A percentile compares a stretch with the other conserved stretches of the same genome.
These are phyloP conservation scores for Archips crataeganus DNA, from an alignment of 2,888 invertebrate genomes.

Conservation along the genomic window DNA sequence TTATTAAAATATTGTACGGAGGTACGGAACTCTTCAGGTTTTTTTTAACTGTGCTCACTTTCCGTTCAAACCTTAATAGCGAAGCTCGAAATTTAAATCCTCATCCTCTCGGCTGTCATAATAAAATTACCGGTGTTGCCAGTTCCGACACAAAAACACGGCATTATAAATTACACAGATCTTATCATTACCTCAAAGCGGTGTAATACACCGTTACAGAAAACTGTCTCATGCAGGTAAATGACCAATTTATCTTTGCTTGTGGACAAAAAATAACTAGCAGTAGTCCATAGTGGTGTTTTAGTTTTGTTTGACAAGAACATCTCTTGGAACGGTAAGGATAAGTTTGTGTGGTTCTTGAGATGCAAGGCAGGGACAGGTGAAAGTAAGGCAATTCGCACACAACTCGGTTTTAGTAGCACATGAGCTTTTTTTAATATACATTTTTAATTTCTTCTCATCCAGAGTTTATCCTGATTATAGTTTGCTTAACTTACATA, in stretches of 20 bases:
- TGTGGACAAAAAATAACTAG: not conserved
- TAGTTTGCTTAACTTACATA: too few species aligned
- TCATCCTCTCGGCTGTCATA: slow-evolving; percentile 15
- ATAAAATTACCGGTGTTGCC: slow-evolving; percentile 39
- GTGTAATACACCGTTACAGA: slow-evolving; percentile 41
- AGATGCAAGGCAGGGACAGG: slow-evolving; percentile 38
- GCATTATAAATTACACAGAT: slow-evolving; percentile 42
- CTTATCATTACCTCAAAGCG: slow-evolving; percentile 42
- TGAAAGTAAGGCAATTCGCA: slow-evolving; percentile 48
- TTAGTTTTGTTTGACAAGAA: not conserved
- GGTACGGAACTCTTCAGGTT: too few species aligned
- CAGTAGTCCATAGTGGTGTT: not conserved
- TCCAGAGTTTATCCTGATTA: too few species aligned
- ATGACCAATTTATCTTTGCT: slow-evolving; percentile 28
- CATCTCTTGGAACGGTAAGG: not conserved
- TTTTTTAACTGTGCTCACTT: too few species aligned
- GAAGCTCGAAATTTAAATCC: not conserved
- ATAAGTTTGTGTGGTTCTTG: slow-evolving; percentile 2
- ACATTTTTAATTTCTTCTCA: too few species aligned
- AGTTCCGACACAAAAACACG: slow-evolving; percentile 35
- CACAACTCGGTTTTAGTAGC: slow-evolving; percentile 9
- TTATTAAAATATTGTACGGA: too few species aligned
- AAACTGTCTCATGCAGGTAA: slow-evolving; percentile 38
- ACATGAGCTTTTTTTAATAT: not conserved
- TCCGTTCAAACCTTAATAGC: too few species aligned